phyloP scores from a whole-genome alignment of 1,140 invertebrate species.

The Saccostrea cuccullata region DNA sequence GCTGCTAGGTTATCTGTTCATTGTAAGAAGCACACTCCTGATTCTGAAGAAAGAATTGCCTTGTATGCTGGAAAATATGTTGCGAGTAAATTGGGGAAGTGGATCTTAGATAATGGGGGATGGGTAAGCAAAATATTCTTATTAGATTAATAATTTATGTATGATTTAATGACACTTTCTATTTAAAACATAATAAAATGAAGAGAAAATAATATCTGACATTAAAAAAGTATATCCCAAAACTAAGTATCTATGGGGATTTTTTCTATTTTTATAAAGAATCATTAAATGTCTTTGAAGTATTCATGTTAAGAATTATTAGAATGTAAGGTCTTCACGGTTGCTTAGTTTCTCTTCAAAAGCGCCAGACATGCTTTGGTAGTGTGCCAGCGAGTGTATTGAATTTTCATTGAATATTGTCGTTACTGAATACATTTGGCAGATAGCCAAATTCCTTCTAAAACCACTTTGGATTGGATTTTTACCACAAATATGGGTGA shows the following conservation, averaged over 20 bases:
- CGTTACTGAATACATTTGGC: neutral
- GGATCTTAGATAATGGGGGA: constrained; percentile 78
- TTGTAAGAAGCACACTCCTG: constrained; percentile 78
- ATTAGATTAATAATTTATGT: too few species aligned
- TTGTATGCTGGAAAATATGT: constrained; percentile 78
- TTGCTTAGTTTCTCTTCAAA: neutral
- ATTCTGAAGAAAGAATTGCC: constrained; percentile 75
- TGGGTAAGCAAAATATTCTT: constrained; percentile 76
- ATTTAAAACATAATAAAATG: too few species aligned
- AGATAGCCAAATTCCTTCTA: neutral
- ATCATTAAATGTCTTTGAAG: too few species aligned
- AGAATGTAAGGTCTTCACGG: neutral
- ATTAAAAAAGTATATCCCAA: too few species aligned
- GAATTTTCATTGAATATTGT: neutral
- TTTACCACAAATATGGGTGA: constrained; percentile 27
- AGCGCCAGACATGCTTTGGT: neutral
- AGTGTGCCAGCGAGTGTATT: neutral
- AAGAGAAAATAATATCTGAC: too few species aligned
- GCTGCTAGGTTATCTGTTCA: constrained; percentile 81
- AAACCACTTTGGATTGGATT: neutral
- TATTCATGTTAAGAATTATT: neutral
- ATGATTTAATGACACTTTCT: too few species aligned
- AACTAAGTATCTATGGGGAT: too few species aligned
- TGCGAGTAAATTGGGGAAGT: constrained; percentile 77
- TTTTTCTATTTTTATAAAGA: too few species aligned